phyloP scores from a whole-genome alignment of 92 coral and sea anemone genomes.

The Bergia puertoricense region DNA sequence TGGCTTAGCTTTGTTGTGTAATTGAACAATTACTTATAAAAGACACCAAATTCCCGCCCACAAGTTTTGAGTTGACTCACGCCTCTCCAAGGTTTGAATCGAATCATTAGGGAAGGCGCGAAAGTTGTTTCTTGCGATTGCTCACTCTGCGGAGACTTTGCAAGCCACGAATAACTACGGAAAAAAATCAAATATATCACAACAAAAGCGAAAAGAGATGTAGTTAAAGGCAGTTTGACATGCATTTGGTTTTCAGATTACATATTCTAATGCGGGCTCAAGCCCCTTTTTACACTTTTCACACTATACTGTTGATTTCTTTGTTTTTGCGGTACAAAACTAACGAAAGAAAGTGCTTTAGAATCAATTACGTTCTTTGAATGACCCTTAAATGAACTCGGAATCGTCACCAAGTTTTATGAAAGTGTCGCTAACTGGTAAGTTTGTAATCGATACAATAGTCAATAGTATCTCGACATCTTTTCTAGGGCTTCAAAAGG shows the following conservation, averaged over 20 bases:
- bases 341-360: slow-evolving; percentile 27
- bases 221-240: background rate
- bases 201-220: background rate
- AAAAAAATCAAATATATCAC: background rate
- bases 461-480: slow-evolving; percentile 13
- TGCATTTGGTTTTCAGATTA: slow-evolving; percentile 12
- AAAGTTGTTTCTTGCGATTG: slow-evolving; percentile 45
- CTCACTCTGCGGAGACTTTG: background rate
- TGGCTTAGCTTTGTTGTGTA: slow-evolving; percentile 70
- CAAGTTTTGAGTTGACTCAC: slow-evolving; percentile 72
- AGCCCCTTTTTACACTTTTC: slow-evolving; percentile 26
- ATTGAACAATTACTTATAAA: slow-evolving; percentile 81
- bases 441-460: slow-evolving; percentile 26
- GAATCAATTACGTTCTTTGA: slow-evolving; percentile 5
- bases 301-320: background rate
- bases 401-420: slow-evolving; percentile 8
- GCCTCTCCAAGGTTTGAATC: slow-evolving; percentile 79
- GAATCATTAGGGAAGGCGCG: slow-evolving; percentile 70
- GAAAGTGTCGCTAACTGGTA: slow-evolving; percentile 13
- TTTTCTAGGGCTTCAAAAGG: background rate
- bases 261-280: background rate
- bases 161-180: background rate
- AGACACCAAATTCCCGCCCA: slow-evolving; percentile 80
- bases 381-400: slow-evolving; percentile 20
- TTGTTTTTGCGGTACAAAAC: slow-evolving; percentile 32